Percentiles rank a stretch among this genome's conserved stretches.
Evolutionary conservation across 2,113 vertebrate genomes (phyloP).

Genomic region (chimpanzee (Pan troglodytes)): NHGRI_mPanTro3-v2.1_pri NC_072398.2:50728001-50728500

Average conservation of each 20-base stretch:
- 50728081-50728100: not conserved
- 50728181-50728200: not conserved
- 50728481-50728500: not conserved
- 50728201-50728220: not conserved
- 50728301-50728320: not conserved
- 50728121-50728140: not conserved
- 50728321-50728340: not conserved
- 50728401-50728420: not conserved
- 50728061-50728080: not conserved
- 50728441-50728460: not conserved
- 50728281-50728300: not conserved
- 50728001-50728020: not conserved
- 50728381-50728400: not conserved
- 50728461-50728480: not conserved
- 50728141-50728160: not conserved
- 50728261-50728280: not conserved
- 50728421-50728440: rapidly evolving
- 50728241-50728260: not conserved
- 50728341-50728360: not conserved
- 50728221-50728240: not conserved
- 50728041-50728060: not conserved
- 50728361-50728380: not conserved
- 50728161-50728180: not conserved
- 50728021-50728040: not conserved
- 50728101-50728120: not conserved